Base-by-base conservation (phyloP, 2,113 vertebrate species). In the Neolamprologus modestus region DNA sequence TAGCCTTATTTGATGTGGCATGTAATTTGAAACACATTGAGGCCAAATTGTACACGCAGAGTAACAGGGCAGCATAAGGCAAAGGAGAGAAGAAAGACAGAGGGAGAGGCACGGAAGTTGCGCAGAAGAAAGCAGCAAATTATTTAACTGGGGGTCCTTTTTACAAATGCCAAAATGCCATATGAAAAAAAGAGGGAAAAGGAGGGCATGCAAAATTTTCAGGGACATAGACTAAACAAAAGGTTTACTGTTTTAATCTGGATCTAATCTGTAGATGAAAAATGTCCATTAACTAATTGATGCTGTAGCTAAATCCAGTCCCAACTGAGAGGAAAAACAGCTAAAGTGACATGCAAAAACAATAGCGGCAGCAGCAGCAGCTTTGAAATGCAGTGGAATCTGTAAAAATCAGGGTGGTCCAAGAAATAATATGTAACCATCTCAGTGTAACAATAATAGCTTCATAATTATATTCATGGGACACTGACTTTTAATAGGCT, bases 21-120 rank as follows among this genome's bases (percentile, higher is more conserved):
- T 90, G 92, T 88, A 92, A 96, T 94, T 93, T 92, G 84, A 94
- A 94, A 90, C 89, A 91, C 91, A 93, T 87, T 12, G 81, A 82
- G 91, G 88, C 86, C 31, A 92, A 91, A 91, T 89, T 88, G 82
- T 90, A 82, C 80, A 54, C 45, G 45, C 82, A 21, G 83, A 88
- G 87, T 26, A 54, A 12, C 90, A 73, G 88, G 28, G 21, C 40
- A 47, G 82, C 71, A 55, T 35, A 73, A 50, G 90, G 47, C 31
- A 9, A 59, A 54, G 50, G 52, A 83, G 68, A 26, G 52, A 82
- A 83, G 14, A 79, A 11, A 24, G 31, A 35, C 9, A 59, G 9
- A 45, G 16, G 19, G 33, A 33, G 57, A 81, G 33, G 31, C 35
- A 53, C 0, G 5, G n/a, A 63, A 35, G 28, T 28, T 33, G 76